phyloP scores from a whole-genome alignment of 2,797 vertebrate genomes.

The Crenichthys baileyi region DNA sequence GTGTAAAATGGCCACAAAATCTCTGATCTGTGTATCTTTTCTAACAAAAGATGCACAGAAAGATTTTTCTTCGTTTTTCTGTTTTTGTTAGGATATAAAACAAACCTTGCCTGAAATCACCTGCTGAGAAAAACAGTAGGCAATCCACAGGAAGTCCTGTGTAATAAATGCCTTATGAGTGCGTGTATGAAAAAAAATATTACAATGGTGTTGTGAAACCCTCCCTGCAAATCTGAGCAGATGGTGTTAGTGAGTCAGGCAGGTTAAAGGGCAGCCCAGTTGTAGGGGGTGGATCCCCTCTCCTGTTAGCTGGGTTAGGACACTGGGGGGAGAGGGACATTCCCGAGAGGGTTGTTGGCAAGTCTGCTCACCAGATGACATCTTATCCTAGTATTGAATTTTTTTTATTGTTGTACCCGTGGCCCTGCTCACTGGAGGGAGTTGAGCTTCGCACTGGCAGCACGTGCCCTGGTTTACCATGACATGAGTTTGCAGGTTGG shows the following conservation, averaged over 20 bases:
- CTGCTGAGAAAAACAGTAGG: slow-evolving; percentile 51
- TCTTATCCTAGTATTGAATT: slow-evolving; percentile 79
- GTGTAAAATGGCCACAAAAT: background rate
- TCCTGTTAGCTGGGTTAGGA: slow-evolving; percentile 67
- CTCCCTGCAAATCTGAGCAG: slow-evolving; percentile 74
- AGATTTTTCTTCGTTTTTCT: slow-evolving; percentile 41
- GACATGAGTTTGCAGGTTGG: slow-evolving; percentile 17
- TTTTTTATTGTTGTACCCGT: slow-evolving; percentile 68
- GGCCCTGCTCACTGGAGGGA: slow-evolving; percentile 66
- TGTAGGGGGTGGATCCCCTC: slow-evolving; percentile 39
- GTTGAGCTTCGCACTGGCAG: slow-evolving; percentile 46
- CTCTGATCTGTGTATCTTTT: slow-evolving; percentile 3
- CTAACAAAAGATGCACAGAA: slow-evolving; percentile 38
- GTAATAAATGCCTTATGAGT: slow-evolving; percentile 66
- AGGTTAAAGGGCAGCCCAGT: slow-evolving; percentile 69
- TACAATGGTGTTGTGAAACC: slow-evolving; percentile 52
- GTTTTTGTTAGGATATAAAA: slow-evolving; percentile 47
- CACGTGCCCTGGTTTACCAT: slow-evolving; percentile 60
- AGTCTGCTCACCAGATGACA: slow-evolving; percentile 83
- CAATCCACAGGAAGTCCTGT: slow-evolving; percentile 65
- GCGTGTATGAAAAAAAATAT: slow-evolving; percentile 49
- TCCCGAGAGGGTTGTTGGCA: slow-evolving; percentile 77
- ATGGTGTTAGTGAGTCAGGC: slow-evolving; percentile 72
- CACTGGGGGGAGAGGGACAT: slow-evolving; percentile 62
- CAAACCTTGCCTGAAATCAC: slow-evolving; percentile 42